Evolutionary conservation across 2,888 invertebrate species (phyloP), one percentile per base, ranked within the genome.

Genomic region (Orthosia gracilis): DNA sequence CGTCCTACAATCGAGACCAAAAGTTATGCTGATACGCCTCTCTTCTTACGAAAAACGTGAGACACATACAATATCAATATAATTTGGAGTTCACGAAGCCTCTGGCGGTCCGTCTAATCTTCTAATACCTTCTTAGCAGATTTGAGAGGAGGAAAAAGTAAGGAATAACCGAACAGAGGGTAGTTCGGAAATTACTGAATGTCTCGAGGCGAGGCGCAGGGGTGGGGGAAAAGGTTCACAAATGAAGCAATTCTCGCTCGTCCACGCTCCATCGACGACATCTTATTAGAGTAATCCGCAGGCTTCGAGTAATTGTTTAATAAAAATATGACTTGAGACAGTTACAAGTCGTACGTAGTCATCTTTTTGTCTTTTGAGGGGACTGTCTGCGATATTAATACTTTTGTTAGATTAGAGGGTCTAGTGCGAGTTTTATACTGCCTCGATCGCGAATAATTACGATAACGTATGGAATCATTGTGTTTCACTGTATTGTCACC

Each of bases 181-280:
- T 76, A 84, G 76, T 76, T 80, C 84, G 87, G 88, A 87, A 87
- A 87, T 88, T 88, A 86, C 87, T 77, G 66, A 67, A 80, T 78
- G 80, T 80, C 85, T 82, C 49, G 73, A 55, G 65, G 73, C 65
- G 65, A 23, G 59, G 50, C 23, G 65, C 11, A 31, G 58, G 64
- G 59, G 54, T 54, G 54, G 69, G 73, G 64, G 69, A 61, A 49
- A 18, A 62, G 80, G 78, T 73, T 83, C 82, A 69, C 81, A 86
- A 88, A 87, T 85, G 86, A 88, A 86, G 87, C 79, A 85, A 87
- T 88, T 81, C 86, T 84, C 78, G 82, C 82, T 65, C 71, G 83
- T 79, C 75, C 75, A 78, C 79, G 86, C 78, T 84, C 76, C 83
- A 80, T 84, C 80, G 79, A 81, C 87, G 71, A 68, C 61, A 81